Evolutionary conservation across 2,797 vertebrate genomes (phyloP), one percentile per base, ranked within the genome.

Genomic region (Lepus oiostolus): DNA sequence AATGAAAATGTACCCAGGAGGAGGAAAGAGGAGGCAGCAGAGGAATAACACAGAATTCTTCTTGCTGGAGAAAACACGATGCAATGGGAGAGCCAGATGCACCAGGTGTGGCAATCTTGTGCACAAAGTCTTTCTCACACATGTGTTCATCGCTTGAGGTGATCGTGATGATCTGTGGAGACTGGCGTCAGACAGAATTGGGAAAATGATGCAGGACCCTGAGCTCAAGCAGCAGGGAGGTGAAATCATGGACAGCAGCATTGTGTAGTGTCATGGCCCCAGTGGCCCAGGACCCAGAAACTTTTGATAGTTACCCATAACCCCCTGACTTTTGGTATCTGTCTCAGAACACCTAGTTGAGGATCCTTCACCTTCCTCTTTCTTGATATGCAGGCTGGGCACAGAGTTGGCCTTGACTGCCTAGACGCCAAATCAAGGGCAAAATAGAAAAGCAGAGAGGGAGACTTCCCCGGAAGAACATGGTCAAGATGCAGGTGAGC

Each of bases 11-110:
- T 60, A 21, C 47, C 1, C 2, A 21, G 12, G 9, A 68, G 8
- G 6, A 8, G 10, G 4, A 0, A 62, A 42, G 35, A 26, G 16
- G 5, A 92, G 26, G 65, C 5, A 88, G 47, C 9, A 32, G 80
- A 93, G 19, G 47, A 67, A 11, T 70, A 77, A 90, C 74, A 63
- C 21, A 88, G 28, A 88, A 89, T 7, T 80, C 50, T 76, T 79
- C 17, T 83, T 94, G 47, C 19, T 74, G 50, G 62, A 93, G 54
- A 65, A 88, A 75, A n/a, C 42, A 86, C 0, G 0, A 38, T 32
- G 47, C 4, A 22, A 11, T 8, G 38, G 38, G 35, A 91, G 24
- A 88, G 52, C 10, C 54, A 26, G 32, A 86, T 14, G 26, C 7
- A 9, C 19, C 21, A 6, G 26, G n/a, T 6, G 0, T 67, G 88